Evolutionary conservation across 2,797 vertebrate genomes (phyloP).

Genomic region (Hyperoplus lanceolatus): DNA sequence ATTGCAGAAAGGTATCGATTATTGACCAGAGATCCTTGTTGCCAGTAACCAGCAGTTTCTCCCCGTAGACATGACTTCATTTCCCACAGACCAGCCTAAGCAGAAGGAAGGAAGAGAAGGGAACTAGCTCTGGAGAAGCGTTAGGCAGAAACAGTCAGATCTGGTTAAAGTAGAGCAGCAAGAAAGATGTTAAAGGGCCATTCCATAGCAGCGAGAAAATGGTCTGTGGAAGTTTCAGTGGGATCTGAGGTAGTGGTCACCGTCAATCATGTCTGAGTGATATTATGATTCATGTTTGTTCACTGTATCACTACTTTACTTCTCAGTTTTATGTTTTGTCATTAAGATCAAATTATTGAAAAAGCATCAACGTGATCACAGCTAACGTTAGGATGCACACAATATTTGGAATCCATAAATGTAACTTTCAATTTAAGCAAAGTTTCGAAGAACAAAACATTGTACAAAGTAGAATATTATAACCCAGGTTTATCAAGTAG

Average conservation of each 20-base stretch:
- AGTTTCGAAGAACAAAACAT: not conserved
- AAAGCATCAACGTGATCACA: not conserved
- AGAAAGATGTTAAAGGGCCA: slow-evolving; percentile 59
- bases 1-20: no score
- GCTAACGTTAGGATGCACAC: not conserved
- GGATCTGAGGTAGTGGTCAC: slow-evolving; percentile 69
- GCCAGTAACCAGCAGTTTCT: slow-evolving; percentile 70
- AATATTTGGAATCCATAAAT: not conserved
- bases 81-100: slow-evolving; percentile 79
- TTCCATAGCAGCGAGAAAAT: slow-evolving; percentile 63
- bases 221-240: slow-evolving; percentile 70
- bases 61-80: slow-evolving; percentile 25
- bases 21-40: not conserved
- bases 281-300: no score
- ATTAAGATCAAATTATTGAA: not conserved
- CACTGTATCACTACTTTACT: not conserved
- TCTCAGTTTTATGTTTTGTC: not conserved
- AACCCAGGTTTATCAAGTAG: no score
- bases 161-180: slow-evolving; percentile 36
- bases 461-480: no score
- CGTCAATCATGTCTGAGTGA: not conserved
- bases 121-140: slow-evolving; percentile 43
- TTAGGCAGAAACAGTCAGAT: slow-evolving; percentile 55
- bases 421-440: not conserved
- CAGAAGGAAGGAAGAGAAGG: slow-evolving; percentile 51